These are phyloP conservation scores for Crambe crambe DNA, from an alignment of 37 sponge, comb jelly and placozoan genomes.

Conservation along the genomic window DNA sequence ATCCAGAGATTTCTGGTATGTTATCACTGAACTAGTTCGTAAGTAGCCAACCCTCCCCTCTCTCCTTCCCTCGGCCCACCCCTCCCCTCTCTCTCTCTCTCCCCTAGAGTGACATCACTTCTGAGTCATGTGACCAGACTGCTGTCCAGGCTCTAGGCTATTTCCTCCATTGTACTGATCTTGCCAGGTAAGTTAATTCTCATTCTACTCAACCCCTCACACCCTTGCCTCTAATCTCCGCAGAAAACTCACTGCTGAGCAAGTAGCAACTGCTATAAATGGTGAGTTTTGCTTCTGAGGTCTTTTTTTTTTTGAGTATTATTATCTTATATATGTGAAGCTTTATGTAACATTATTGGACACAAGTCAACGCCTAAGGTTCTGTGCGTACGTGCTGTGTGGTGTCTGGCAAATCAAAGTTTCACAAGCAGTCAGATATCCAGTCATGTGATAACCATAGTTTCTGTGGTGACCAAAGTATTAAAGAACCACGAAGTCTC, in stretches of 20 bases:
- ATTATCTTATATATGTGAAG: background rate
- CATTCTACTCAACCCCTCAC: background rate
- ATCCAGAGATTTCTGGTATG: background rate
- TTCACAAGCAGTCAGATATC: background rate
- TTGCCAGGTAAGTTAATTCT: slow-evolving; percentile 2
- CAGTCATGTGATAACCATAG: background rate
- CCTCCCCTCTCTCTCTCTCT: background rate
- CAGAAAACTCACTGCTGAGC: background rate
- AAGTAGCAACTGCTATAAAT: background rate
- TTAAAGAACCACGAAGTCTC: background rate
- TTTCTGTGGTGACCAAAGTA: background rate
- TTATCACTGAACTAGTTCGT: too few relatives aligned
- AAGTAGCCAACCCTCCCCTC: too few relatives aligned
- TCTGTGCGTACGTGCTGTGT: slow-evolving; percentile 25
- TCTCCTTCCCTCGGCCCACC: too few relatives aligned
- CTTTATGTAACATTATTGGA: background rate
- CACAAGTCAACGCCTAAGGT: background rate
- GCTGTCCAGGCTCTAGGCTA: slow-evolving; percentile 39
- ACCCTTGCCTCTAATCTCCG: background rate
- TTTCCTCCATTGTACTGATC: slow-evolving; percentile 8
- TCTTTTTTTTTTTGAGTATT: too few relatives aligned
- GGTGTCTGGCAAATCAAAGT: slow-evolving; percentile 40
- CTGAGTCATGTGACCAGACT: slow-evolving; percentile 16
- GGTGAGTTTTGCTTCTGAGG: background rate
- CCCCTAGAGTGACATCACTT: slow-evolving; percentile 16